A percentile compares a stretch with the other conserved stretches of the same genome.
These are phyloP conservation scores for Ophioninae sp. DNA, from an alignment of 2,888 invertebrate genomes.

Conservation along the genomic window DNA sequence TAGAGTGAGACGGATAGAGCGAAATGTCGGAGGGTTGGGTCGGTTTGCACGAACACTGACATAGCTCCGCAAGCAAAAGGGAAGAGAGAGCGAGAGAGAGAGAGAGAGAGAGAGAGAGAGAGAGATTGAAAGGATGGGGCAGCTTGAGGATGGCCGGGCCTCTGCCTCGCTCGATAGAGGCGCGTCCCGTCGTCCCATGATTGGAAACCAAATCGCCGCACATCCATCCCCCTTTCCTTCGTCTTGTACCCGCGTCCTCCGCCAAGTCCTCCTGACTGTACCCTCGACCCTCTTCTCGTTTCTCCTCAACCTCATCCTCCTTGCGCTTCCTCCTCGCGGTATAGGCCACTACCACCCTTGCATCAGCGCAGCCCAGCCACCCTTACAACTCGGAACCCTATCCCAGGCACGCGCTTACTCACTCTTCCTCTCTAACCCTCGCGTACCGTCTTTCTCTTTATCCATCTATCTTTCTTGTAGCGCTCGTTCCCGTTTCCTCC, in stretches of 20 bases:
- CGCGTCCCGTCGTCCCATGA: constrained; percentile 81
- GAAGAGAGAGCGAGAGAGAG: constrained; percentile 30
- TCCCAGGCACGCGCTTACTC: constrained; percentile 55
- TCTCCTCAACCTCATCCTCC: constrained; percentile 54
- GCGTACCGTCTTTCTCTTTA: constrained; percentile 43
- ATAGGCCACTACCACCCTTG: constrained; percentile 58
- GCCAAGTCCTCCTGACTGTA: constrained; percentile 55
- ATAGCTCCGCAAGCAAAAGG: constrained; percentile 74
- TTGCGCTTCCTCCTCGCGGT: constrained; percentile 49
- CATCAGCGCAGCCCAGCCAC: constrained; percentile 57
- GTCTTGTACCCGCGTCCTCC: constrained; percentile 65
- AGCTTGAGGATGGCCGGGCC: constrained; percentile 79
- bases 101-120: constrained; percentile 45
- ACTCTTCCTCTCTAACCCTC: constrained; percentile 52
- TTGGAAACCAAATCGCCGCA: constrained; percentile 82
- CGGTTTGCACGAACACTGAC: constrained; percentile 74
- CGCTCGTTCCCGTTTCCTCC: constrained; percentile 42
- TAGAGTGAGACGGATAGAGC: constrained; percentile 63
- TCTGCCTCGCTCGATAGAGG: constrained; percentile 80
- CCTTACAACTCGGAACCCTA: constrained; percentile 57
- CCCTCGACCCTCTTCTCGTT: constrained; percentile 56
- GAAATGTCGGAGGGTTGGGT: constrained; percentile 72
- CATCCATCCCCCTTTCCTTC: constrained; percentile 76
- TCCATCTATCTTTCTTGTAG: constrained; percentile 50
- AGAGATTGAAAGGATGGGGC: constrained; percentile 71